Conservation (phyloP, 2,113 vertebrate species). For the Capreolus pygargus region DNA sequence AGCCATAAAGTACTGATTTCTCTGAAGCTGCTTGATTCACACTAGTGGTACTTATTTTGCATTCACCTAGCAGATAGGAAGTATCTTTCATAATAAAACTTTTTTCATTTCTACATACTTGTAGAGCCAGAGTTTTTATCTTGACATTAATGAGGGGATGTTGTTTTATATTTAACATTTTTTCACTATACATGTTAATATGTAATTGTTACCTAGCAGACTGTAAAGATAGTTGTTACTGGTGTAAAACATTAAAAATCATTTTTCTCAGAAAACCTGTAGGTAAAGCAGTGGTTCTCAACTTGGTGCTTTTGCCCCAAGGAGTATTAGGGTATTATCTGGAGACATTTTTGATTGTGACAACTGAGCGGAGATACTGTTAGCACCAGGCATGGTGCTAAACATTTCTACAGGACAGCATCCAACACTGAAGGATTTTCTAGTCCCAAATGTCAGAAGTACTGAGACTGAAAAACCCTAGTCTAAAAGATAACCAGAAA, state of each 20-base stretch:
- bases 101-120: constrained; percentile 6
- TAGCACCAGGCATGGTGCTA: neutral
- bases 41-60: neutral
- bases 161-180: constrained; percentile 5
- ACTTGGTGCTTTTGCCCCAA: neutral
- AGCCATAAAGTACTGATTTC: neutral
- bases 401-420: neutral
- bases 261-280: constrained; percentile 20
- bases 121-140: neutral
- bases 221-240: neutral
- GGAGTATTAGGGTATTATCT: neutral
- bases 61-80: neutral
- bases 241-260: neutral
- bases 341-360: neutral
- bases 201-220: neutral
- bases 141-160: neutral
- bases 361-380: neutral
- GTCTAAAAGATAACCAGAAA: neutral
- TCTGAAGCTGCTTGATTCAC: neutral
- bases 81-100: neutral
- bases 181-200: neutral
- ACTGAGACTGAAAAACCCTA: neutral
- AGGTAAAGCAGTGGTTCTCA: neutral
- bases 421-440: neutral
- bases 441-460: neutral